A percentile compares a stretch with the other conserved stretches of the same genome.
Evolutionary conservation across 2,113 vertebrate species (phyloP).

Genomic region (Lagenorhynchus albirostris): DNA sequence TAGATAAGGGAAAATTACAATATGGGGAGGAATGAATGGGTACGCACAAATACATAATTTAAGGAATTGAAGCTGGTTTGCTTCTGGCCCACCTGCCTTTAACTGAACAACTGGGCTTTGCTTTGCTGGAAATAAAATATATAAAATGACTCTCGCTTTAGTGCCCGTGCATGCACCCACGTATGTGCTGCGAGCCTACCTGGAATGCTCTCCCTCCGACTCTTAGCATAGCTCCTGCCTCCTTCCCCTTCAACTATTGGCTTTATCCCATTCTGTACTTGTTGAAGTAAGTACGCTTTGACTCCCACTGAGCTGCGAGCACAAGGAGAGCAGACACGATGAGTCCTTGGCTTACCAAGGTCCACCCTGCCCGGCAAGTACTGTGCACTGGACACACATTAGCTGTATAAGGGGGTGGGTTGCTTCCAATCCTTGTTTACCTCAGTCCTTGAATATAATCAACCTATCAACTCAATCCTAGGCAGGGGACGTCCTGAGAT

Average conservation of each 20-base stretch:
- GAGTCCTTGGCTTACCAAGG: too few species aligned
- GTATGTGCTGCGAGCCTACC: rapidly evolving
- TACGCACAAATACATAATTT: background rate
- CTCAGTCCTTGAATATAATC: background rate
- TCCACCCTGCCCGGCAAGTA: background rate
- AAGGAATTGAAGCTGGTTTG: background rate
- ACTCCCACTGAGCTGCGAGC: background rate
- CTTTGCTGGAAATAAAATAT: background rate
- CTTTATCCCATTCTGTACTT: background rate
- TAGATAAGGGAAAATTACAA: background rate
- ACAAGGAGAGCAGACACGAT: background rate
- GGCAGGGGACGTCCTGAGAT: background rate
- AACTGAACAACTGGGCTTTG: background rate
- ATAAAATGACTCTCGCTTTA: rapidly evolving
- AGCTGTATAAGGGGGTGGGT: too few species aligned
- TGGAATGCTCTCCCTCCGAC: background rate
- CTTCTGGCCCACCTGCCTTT: background rate
- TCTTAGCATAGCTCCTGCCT: background rate
- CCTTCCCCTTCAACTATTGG: background rate
- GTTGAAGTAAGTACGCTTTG: background rate
- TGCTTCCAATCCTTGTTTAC: background rate
- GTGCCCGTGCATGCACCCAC: rapidly evolving
- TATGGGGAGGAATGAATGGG: rapidly evolving
- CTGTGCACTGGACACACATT: rapidly evolving
- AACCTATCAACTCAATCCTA: too few species aligned